Conservation (phyloP, 2,888 invertebrate genomes). For the Drosophila nr. perissopoda region DNA sequence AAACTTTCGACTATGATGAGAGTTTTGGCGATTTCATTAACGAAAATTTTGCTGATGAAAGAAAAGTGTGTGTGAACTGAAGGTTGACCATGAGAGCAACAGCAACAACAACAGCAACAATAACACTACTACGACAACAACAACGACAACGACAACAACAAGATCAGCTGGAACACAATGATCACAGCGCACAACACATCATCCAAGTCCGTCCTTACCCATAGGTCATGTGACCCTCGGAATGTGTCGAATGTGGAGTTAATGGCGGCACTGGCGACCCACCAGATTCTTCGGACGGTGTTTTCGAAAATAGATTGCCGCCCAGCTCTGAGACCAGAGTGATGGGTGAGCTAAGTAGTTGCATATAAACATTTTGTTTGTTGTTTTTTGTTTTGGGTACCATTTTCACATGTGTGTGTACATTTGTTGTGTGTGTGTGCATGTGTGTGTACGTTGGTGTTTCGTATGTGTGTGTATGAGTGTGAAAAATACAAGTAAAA, state of each 20-base stretch:
- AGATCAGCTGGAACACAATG: constrained; percentile 47
- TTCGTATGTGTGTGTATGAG: constrained; percentile 8
- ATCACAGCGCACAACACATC: constrained; percentile 37
- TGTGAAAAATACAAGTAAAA: constrained; percentile 50
- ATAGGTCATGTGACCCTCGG: constrained; percentile 86
- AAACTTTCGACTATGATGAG: constrained; percentile 1
- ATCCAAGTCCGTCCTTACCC: constrained; percentile 83
- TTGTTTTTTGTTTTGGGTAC: constrained; percentile 3
- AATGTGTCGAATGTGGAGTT: constrained; percentile 86
- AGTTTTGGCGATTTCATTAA: constrained; percentile 6
- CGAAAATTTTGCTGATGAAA: constrained; percentile 27
- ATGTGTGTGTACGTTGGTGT: constrained; percentile 19
- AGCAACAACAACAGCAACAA: constrained; percentile 37
- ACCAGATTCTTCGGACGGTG: constrained; percentile 95
- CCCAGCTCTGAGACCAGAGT: constrained; percentile 97
- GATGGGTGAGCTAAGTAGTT: constrained; percentile 91
- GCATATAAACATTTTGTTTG: neutral
- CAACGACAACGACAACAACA: constrained; percentile 43
- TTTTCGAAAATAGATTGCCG: constrained; percentile 97
- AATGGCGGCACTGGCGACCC: constrained; percentile 88
- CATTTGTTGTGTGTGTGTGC: constrained; percentile 19
- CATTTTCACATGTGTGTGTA: neutral
- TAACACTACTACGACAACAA: constrained; percentile 23
- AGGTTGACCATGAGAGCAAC: constrained; percentile 15
- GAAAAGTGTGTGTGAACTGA: constrained; percentile 5